Base-by-base conservation (phyloP, 1,140 invertebrate genomes). In the Lutraria rhynchaena region DNA sequence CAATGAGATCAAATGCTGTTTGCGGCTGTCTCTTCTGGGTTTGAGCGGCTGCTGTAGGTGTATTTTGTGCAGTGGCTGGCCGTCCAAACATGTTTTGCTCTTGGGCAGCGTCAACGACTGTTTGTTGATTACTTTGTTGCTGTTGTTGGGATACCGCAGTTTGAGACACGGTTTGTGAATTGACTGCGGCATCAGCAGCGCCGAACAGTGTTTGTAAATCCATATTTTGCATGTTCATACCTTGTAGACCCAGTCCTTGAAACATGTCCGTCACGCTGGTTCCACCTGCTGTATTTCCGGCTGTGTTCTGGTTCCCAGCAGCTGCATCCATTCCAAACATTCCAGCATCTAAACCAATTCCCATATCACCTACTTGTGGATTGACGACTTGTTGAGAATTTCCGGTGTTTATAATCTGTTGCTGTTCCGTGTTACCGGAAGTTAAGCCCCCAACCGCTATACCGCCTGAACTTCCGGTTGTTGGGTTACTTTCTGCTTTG, bases 1-100 rank as follows among this genome's bases (percentile, higher is more conserved):
- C 73, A 22, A 61, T 46, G 1, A 77, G 19, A 37, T 77, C 75
- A 22, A 41, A 19, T 55, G 60, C 31, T 15, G 13, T 55, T 17
- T 57, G 49, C 55, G 60, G 37, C 57, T 65, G 60, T 9, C 33
- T 22, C n/a, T 24, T 35, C 2, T 51, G 3, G 3, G 37, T 44
- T 46, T 65, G 61, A 19, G 19, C 1, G 29, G 29, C 2, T 2
- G 29, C 19, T 53, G 19, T 33, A 33, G 19, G 17, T 65, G 15
- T 22, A 4, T 41, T 41, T 41, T 41, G 37, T 41, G 37, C 5
- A n/a, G n/a, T n/a, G n/a, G n/a, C n/a, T n/a, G n/a, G n/a, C n/a
- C n/a, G n/a, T n/a, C n/a, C n/a, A n/a, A n/a, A n/a, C n/a, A n/a
- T n/a, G n/a, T n/a, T n/a, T 41, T 41, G 37, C 5, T 5, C 15